Conservation (phyloP, 2,888 invertebrate genomes). For the Formica aserva region DNA sequence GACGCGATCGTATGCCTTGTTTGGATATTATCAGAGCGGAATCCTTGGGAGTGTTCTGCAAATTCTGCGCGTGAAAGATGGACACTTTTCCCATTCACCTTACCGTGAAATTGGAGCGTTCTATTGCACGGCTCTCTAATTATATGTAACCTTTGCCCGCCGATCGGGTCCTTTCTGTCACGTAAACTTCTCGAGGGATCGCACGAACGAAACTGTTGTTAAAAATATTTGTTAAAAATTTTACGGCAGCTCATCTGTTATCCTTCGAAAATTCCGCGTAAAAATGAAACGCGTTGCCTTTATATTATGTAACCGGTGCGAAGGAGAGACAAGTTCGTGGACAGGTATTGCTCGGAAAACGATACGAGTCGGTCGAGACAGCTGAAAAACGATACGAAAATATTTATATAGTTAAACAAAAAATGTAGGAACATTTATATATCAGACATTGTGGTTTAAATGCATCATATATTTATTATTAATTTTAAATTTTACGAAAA, state of each 20-base stretch:
- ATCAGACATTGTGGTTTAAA: conserved; percentile 16
- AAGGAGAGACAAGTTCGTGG: not conserved
- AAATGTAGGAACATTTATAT: not conserved
- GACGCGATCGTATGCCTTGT: not conserved
- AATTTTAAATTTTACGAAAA: not conserved
- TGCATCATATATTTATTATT: not conserved
- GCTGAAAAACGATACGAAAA: not conserved
- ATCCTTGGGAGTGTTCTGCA: not conserved
- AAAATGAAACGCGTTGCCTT: not conserved
- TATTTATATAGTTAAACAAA: not conserved
- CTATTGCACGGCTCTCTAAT: conserved; percentile 17
- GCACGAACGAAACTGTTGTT: not conserved
- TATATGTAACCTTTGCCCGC: conserved; percentile 10
- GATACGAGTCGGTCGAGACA: not conserved
- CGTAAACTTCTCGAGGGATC: not conserved
- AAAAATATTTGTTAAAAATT: not conserved
- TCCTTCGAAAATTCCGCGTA: not conserved
- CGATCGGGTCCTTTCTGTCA: not conserved
- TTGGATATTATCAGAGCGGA: conserved; percentile 6
- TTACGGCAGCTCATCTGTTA: not conserved
- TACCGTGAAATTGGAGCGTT: conserved; percentile 41
- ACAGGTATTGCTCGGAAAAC: not conserved
- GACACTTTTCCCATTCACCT: conserved; percentile 35
- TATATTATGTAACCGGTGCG: not conserved
- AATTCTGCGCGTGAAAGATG: conserved; percentile 12